phyloP scores from a whole-genome alignment of 2,888 invertebrate genomes.

The Osmoderma eremita region DNA sequence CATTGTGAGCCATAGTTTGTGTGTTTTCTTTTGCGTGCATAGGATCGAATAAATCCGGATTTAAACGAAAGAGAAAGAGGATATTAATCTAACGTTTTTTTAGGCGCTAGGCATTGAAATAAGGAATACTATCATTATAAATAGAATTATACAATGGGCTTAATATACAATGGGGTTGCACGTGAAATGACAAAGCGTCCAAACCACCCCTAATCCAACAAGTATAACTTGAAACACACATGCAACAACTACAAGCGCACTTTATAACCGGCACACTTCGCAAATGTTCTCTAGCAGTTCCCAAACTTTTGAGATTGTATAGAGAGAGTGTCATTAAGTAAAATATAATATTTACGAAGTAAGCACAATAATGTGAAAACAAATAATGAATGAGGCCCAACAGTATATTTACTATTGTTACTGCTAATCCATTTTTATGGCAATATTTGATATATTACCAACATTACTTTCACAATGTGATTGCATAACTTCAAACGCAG shows the following conservation, averaged over 20 bases:
- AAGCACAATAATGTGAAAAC: too few species aligned
- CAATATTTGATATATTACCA: too few species aligned
- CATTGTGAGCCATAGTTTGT: conserved; percentile 7
- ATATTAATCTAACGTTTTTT: conserved; percentile 38
- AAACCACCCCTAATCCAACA: conserved; percentile 64
- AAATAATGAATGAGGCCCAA: too few species aligned
- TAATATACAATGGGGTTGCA: conserved; percentile 59
- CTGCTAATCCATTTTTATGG: too few species aligned
- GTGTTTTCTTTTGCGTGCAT: not conserved
- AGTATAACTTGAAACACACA: conserved; percentile 63
- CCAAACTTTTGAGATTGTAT: conserved; percentile 11
- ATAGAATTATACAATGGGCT: conserved; percentile 56
- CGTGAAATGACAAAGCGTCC: conserved; percentile 62
- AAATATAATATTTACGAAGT: too few species aligned
- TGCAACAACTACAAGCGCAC: conserved; percentile 52
- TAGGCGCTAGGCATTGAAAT: conserved; percentile 50
- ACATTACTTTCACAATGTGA: too few species aligned
- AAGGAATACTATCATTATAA: conserved; percentile 61
- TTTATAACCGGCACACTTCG: conserved; percentile 60
- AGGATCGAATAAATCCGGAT: conserved; percentile 4
- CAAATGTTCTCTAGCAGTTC: conserved; percentile 38
- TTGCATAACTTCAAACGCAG: too few species aligned
- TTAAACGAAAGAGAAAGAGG: conserved; percentile 7
- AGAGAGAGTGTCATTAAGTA: not conserved
- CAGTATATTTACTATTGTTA: too few species aligned